Evolutionary conservation across 2,888 invertebrate genomes (phyloP), one percentile per base, ranked within the genome.

Genomic region (Deilephila elpenor): DNA sequence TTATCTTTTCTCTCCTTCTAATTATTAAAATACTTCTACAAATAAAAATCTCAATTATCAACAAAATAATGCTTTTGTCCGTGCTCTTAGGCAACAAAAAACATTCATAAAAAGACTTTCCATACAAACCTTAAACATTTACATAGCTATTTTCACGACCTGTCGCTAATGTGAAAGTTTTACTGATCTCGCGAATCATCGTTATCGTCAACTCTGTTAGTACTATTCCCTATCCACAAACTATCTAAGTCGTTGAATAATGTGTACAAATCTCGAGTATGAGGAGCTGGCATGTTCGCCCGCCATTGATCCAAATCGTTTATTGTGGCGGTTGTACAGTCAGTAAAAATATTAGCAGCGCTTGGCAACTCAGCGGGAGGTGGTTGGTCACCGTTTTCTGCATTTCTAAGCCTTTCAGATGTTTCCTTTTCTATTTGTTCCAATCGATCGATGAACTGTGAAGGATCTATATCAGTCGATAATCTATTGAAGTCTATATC

Each of bases 351-450:
- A 34, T 70, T 74, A 5, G 74, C 51, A 7, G 61, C 56, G 20
- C 75, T 78, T 37, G 82, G 74, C 17, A 79, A 72, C 71, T 73
- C 70, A 20, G 67, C 56, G n/a, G 44, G 60, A 34, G 17, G 5
- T 72, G 37, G 25, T 56, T 74, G 75, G 32, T 64, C 34, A 20
- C 74, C 77, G 29, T 74, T 73, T 20, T 79, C 74, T 71, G 83
- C 86, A 32, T 82, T 79, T 73, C 86, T 86, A 8, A 89, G 79
- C n/a, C 94, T 85, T 59, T 90, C 88, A 64, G 78, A 83, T 0
- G 94, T 94, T 78, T 93, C 94, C 56, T 82, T 90, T 78, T 94
- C 94, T 64, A 94, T 94, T 80, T 85, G 86, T 74, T 94, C 94
- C 61, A 94, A 82, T 5, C 92, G 88, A 32, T 93, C 93, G n/a